Conservation (phyloP, 2,797 vertebrate genomes). For the Pelodytes ibericus region DNA sequence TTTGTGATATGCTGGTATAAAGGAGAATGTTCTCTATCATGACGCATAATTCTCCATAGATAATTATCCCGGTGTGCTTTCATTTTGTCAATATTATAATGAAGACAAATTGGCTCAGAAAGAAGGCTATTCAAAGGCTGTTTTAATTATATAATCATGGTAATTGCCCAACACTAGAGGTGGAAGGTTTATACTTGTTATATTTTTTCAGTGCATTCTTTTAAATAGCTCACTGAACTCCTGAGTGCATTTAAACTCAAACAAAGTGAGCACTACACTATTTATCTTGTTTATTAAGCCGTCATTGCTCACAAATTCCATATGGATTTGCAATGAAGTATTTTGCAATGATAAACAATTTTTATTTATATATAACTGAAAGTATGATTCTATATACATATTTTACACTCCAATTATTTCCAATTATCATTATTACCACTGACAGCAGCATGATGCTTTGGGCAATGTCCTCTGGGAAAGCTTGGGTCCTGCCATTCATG, state of each 20-base stretch:
- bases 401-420: no score
- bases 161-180: conserved; percentile 32
- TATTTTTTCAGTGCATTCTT: conserved; percentile 4
- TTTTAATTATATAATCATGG: conserved; percentile 48
- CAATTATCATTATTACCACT: no score
- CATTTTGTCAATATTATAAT: conserved; percentile 48
- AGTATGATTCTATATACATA: no score
- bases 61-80: conserved; percentile 37
- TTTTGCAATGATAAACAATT: neutral
- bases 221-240: conserved; percentile 20
- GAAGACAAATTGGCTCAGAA: conserved; percentile 38
- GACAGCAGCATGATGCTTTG: no score
- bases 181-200: conserved; percentile 32
- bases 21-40: conserved; percentile 21
- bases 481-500: no score
- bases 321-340: neutral
- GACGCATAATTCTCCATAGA: conserved; percentile 40
- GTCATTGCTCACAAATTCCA: neutral
- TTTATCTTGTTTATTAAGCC: neutral
- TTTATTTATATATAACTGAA: no score
- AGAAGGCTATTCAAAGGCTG: conserved; percentile 22
- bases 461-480: no score
- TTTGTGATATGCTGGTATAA: conserved; percentile 40
- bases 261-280: neutral
- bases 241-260: neutral